phyloP scores from a whole-genome alignment of 2,888 invertebrate species.

The Orthosia gothica region DNA sequence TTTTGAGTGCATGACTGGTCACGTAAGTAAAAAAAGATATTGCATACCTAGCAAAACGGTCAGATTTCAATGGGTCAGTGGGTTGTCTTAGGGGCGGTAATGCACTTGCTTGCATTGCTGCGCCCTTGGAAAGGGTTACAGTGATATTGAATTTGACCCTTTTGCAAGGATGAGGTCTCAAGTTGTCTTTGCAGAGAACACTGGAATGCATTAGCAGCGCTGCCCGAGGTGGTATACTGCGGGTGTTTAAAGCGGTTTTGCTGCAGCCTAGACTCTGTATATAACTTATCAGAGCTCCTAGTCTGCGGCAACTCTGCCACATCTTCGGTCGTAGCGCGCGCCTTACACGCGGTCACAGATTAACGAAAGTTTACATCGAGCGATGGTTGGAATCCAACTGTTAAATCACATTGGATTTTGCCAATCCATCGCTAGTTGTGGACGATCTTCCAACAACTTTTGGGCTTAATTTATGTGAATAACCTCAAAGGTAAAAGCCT shows the following conservation, averaged over 20 bases:
- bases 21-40: slow-evolving; percentile 70
- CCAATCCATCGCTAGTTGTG: slow-evolving; percentile 88
- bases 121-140: not conserved
- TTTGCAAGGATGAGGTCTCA: slow-evolving; percentile 66
- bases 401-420: slow-evolving; percentile 87
- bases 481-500: slow-evolving; percentile 68
- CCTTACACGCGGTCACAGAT: slow-evolving; percentile 74
- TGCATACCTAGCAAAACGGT: slow-evolving; percentile 71
- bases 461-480: slow-evolving; percentile 71
- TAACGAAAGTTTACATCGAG: slow-evolving; percentile 84
- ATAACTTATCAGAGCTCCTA: slow-evolving; percentile 76
- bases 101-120: not conserved
- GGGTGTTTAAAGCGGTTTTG: slow-evolving; percentile 78
- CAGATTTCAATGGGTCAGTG: slow-evolving; percentile 41
- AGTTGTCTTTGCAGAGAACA: slow-evolving; percentile 75
- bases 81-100: too few relatives aligned
- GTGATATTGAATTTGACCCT: slow-evolving; percentile 56
- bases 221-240: slow-evolving; percentile 68
- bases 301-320: slow-evolving; percentile 82
- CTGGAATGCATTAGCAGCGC: slow-evolving; percentile 68
- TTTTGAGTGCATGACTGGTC: slow-evolving; percentile 56
- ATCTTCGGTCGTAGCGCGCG: slow-evolving; percentile 78
- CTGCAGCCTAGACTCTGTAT: slow-evolving; percentile 84
- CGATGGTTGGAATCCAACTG: slow-evolving; percentile 90
- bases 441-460: slow-evolving; percentile 83